These are phyloP conservation scores for Ennomos fuscantarius DNA, from an alignment of 2,888 invertebrate species.

Conservation along the genomic window DNA sequence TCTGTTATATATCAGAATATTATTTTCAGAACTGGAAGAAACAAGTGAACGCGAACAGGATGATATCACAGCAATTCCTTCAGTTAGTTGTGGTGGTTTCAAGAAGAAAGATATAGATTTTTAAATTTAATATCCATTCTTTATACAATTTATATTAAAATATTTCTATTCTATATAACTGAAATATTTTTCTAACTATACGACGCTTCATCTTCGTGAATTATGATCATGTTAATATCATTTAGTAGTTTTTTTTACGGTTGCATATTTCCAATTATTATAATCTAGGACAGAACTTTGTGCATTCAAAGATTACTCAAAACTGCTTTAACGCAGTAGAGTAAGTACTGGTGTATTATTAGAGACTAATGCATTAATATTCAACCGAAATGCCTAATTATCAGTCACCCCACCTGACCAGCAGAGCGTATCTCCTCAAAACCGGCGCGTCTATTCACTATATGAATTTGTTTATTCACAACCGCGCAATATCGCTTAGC, in stretches of 20 bases:
- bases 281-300: too few relatives aligned
- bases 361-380: slow-evolving; percentile 73
- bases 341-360: slow-evolving; percentile 15
- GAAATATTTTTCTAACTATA: too few relatives aligned
- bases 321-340: slow-evolving; percentile 7
- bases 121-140: slow-evolving; percentile 53
- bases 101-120: slow-evolving; percentile 88
- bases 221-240: background rate
- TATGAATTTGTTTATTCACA: slow-evolving; percentile 69
- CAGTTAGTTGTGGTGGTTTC: slow-evolving; percentile 84
- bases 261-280: too few relatives aligned
- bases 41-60: slow-evolving; percentile 86
- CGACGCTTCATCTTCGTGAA: too few relatives aligned
- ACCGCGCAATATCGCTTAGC: slow-evolving; percentile 55
- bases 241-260: too few relatives aligned
- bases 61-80: slow-evolving; percentile 80
- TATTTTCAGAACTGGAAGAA: slow-evolving; percentile 86
- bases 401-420: slow-evolving; percentile 84
- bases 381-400: slow-evolving; percentile 82
- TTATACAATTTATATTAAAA: background rate
- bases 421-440: slow-evolving; percentile 84
- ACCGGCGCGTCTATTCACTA: slow-evolving; percentile 80
- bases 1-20: background rate
- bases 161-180: background rate
- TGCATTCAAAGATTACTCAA: too few relatives aligned